Conservation (phyloP, 2,113 vertebrate species). For the Pluvialis apricaria region DNA sequence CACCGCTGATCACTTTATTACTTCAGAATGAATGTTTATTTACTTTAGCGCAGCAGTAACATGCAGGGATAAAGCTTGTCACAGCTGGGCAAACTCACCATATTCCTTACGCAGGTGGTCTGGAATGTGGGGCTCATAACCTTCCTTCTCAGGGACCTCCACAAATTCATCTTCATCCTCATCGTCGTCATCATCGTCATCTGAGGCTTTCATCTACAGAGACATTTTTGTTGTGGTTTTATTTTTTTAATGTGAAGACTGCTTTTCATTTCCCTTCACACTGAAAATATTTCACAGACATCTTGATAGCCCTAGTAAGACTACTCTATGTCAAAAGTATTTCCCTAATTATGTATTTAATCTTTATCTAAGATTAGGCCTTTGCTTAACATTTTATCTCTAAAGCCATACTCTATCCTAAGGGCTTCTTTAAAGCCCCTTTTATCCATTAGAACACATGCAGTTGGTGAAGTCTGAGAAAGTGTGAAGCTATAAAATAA, state of each 20-base stretch:
- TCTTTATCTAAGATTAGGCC: conserved; percentile 26
- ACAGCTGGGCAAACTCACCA: conserved; percentile 84
- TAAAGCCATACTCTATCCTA: conserved; percentile 25
- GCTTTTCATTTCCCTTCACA: neutral
- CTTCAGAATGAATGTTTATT: conserved; percentile 75
- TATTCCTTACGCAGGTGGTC: conserved; percentile 85
- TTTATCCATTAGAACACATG: conserved; percentile 8
- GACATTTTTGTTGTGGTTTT: neutral
- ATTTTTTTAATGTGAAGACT: neutral
- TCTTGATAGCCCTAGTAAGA: neutral
- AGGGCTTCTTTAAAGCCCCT: conserved; percentile 33
- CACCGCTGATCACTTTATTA: conserved; percentile 72
- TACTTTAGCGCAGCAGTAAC: conserved; percentile 58
- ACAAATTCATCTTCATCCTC: conserved; percentile 85
- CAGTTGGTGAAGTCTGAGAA: conserved; percentile 3
- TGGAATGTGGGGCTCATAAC: conserved; percentile 88
- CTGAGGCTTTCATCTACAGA: conserved; percentile 63
- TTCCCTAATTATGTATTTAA: conserved; percentile 41
- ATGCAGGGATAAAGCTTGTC: conserved; percentile 46
- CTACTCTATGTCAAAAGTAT: neutral
- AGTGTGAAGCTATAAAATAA: conserved; percentile 24
- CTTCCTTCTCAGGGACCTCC: conserved; percentile 96
- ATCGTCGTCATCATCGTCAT: conserved; percentile 30
- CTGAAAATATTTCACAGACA: neutral
- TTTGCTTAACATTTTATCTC: conserved; percentile 25